A percentile compares a stretch with the other conserved stretches of the same genome.
Conservation (phyloP, 2,113 vertebrate genomes). For the Atherinomorus stipes region DNA sequence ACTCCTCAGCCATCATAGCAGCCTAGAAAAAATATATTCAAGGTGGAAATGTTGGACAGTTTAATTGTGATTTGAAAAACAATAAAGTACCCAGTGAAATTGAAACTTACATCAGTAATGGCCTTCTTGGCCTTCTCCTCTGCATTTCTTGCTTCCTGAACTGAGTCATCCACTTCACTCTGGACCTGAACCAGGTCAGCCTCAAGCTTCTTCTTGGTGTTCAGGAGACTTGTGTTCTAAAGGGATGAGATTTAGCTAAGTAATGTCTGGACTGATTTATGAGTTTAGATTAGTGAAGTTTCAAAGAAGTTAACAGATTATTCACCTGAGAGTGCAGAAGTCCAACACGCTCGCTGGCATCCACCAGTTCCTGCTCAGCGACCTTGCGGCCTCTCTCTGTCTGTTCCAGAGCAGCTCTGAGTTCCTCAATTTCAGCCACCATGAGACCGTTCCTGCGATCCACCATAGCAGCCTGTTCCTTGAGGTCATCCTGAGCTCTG, state of each 20-base stretch:
- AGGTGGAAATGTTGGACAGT: background rate
- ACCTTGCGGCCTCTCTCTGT: slow-evolving; percentile 85
- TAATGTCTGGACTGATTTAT: background rate
- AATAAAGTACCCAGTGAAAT: background rate
- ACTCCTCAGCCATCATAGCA: too few species aligned
- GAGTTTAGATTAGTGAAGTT: background rate
- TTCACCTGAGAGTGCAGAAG: slow-evolving; percentile 88
- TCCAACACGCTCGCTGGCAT: too few species aligned
- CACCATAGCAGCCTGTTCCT: slow-evolving; percentile 87
- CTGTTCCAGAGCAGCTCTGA: slow-evolving; percentile 84
- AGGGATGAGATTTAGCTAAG: background rate
- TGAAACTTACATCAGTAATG: slow-evolving; percentile 74
- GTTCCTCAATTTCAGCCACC: slow-evolving; percentile 85
- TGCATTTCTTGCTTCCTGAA: slow-evolving; percentile 78
- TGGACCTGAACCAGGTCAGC: too few species aligned
- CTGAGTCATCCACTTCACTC: slow-evolving; percentile 73
- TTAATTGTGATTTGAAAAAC: background rate
- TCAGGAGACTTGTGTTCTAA: slow-evolving; percentile 75
- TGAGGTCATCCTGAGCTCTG: slow-evolving; percentile 85
- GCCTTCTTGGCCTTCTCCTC: slow-evolving; percentile 80
- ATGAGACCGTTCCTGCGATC: slow-evolving; percentile 87
- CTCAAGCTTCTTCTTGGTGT: too few species aligned
- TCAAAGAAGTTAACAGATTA: background rate
- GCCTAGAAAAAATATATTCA: too few species aligned
- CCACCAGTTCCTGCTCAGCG: slow-evolving; percentile 79